Base-by-base conservation (phyloP, 2,113 vertebrate genomes). In the Nothoprocta pentlandii region DNA sequence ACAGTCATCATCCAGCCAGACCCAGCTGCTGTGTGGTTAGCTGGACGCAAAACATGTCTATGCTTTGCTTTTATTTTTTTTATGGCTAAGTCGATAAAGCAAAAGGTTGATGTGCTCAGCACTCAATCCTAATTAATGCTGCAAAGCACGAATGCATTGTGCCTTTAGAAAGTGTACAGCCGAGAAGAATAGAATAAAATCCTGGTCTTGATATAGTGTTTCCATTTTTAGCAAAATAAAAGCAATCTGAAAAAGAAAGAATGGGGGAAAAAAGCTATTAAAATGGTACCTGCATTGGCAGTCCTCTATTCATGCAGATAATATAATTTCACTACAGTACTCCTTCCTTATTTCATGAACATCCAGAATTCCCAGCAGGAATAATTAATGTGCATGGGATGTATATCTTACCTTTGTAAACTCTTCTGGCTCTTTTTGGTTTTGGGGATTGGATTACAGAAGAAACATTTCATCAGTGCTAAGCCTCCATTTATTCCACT, bases 181-280 rank as follows among this genome's bases (percentile, higher is more conserved):
- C n/a, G 20, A 90, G 76, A 90, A 85, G 47, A 58, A 30, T 53
- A 59, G 67, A 41, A 32, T 87, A 71, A 86, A 75, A 92, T 17
- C 16, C 4, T 81, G 58, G 71, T 53, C 5, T 81, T 54, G 36
- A 8, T 85, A 36, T 54, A 56, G 30, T 36, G 34, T 75, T 80
- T 91, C 11, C 32, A 90, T 69, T 92, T 95, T 87, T 46, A 70
- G 47, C 88, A 73, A 44, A 92, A 36, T 7, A 28, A 70, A 96
- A 91, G 23, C 34, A 85, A 36, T 9, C 26, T 51, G 54, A 91
- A 25, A 46, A 49, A 49, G 19, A 49, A 59, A 92, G 23, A 46
- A 69, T 34, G 44, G 56, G 51, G n/a, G 49, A 47, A 49, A 49
- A 16, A 67, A 16, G 20, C 1, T 41, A 8, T 84, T n/a, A 34